Evolutionary conservation across 2,888 invertebrate species (phyloP), one percentile per base, ranked within the genome.

Genomic region (Tridacna crocea): DNA sequence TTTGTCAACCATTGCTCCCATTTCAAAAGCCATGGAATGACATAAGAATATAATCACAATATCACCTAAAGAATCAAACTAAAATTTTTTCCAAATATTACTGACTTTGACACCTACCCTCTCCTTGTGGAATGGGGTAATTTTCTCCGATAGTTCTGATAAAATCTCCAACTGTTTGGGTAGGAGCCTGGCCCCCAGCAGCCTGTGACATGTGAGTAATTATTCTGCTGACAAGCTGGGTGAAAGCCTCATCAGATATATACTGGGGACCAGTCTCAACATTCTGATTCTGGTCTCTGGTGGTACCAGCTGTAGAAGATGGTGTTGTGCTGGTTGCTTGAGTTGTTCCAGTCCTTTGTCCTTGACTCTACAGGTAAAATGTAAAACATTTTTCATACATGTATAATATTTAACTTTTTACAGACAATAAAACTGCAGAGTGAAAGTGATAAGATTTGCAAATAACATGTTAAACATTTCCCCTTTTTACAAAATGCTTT

Each of bases 231-330:
- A 93, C 90, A 46, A 93, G 89, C 74, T 91, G 90, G 19, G 91
- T 88, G 77, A 93, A 92, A 27, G 90, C 88, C 63, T 92, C 91
- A 75, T 92, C 93, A 65, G 90, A 84, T 84, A 92, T 89, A 3
- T 83, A 58, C 72, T 46, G 26, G 36, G 72, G 10, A 55, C 72
- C 66, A 15, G 77, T 60, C 51, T 75, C 72, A 51, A 66, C 61
- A 60, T 77, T 68, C 51, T 73, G 82, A 70, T 73, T 76, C 72
- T 75, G 79, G 66, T 70, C 78, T 19, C 72, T 73, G 13, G 61
- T 74, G 60, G 74, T 74, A 46, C 61, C 24, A 61, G 63, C 26
- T 13, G 73, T 51, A 11, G 81, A 13, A 13, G 55, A 74, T 12
- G 86, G 60, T 61, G 80, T 73, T 47, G 77, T 72, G 68, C 63